phyloP scores from a whole-genome alignment of 2,888 invertebrate species.

The Cabera pusaria region DNA sequence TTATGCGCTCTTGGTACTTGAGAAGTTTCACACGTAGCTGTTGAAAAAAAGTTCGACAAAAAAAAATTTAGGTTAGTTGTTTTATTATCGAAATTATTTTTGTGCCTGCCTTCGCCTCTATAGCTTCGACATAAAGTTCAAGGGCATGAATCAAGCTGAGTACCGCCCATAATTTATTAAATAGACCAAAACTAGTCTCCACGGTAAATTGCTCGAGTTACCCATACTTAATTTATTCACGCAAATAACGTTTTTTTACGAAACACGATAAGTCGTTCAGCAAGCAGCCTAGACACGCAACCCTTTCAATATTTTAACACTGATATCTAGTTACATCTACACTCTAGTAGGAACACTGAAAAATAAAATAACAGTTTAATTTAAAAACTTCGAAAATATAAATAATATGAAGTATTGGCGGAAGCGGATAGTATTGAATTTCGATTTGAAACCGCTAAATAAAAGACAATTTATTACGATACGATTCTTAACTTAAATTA shows the following conservation, averaged over 20 bases:
- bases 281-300: constrained; percentile 30
- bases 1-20: constrained; percentile 48
- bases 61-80: constrained; percentile 7
- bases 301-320: constrained; percentile 15
- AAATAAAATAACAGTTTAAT: constrained; percentile 8
- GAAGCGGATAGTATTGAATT: too few species aligned
- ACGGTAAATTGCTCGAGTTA: constrained; percentile 19
- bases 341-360: constrained; percentile 10
- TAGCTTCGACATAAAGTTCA: constrained; percentile 16
- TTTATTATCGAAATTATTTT: constrained; percentile 1
- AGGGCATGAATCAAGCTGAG: constrained; percentile 15
- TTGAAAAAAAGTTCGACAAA: too few species aligned
- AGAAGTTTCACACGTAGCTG: constrained; percentile 13
- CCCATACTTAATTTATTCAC: constrained; percentile 19
- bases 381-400: too few species aligned
- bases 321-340: constrained; percentile 31
- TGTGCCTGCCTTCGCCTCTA: constrained; percentile 9
- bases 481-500: too few species aligned
- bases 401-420: background rate
- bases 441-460: too few species aligned
- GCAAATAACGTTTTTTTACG: constrained; percentile 17
- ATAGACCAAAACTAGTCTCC: constrained; percentile 20
- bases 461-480: too few species aligned
- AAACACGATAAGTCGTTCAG: constrained; percentile 25
- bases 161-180: constrained; percentile 20